A percentile compares a stretch with the other conserved stretches of the same genome.
Evolutionary conservation across 2,113 vertebrate species (phyloP).

Genomic region (Chloropsis cyanopogon): DNA sequence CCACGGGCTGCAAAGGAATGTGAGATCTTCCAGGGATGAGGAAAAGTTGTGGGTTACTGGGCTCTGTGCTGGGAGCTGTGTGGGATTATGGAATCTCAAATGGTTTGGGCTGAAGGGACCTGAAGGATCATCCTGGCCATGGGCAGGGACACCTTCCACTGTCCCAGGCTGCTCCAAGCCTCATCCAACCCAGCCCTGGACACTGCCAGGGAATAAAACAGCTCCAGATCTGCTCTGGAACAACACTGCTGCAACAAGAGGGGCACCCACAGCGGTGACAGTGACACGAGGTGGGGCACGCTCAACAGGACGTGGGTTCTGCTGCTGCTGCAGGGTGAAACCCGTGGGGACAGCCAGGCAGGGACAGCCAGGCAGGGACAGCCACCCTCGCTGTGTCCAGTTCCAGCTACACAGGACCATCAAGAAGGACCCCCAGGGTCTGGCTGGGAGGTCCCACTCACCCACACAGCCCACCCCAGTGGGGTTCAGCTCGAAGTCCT

Average conservation of each 20-base stretch:
- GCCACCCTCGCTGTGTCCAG: background rate
- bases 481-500: slow-evolving; percentile 91
- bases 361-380: background rate
- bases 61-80: background rate
- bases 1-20: background rate
- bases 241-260: background rate
- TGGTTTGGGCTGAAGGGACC: background rate
- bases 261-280: background rate
- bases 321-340: background rate
- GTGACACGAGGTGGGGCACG: background rate
- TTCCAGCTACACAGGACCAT: background rate
- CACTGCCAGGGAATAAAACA: background rate
- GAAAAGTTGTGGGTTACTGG: background rate
- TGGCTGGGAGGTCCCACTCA: slow-evolving; percentile 59
- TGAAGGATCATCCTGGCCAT: background rate
- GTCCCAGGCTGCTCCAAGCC: background rate
- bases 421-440: background rate
- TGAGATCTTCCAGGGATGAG: background rate
- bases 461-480: slow-evolving; percentile 92
- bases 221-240: background rate
- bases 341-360: background rate
- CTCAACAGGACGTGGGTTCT: background rate
- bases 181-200: background rate
- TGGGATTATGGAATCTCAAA: background rate
- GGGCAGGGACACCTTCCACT: background rate